Evolutionary conservation across 2,888 invertebrate genomes (phyloP), one percentile per base, ranked within the genome.

Genomic region (Chalcis sispes): DNA sequence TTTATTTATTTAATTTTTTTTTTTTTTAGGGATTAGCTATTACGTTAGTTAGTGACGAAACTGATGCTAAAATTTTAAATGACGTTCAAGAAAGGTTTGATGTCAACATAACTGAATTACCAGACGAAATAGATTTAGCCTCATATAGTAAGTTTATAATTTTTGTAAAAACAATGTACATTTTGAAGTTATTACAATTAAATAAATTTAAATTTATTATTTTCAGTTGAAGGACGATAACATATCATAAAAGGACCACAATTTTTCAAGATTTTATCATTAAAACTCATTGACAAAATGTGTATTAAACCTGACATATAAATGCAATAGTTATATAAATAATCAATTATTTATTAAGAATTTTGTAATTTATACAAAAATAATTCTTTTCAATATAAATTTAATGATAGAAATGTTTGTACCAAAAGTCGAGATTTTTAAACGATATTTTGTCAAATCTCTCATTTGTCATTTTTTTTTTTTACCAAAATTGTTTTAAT

Each of bases 61-160:
- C 93, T 81, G 99, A 99, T 89, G 99, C 99, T 0, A 98, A 98
- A 90, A 97, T 97, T 82, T 91, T 99, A 78, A 99, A 99, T 88
- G 97, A 98, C 89, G 99, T 99, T 1, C 99, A 99, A 91, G 98
- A 99, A 85, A 92, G 99, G 83, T 99, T 99, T 89, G 99, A 99
- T 89, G 99, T 99, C 65, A 99, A 98, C 90, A 99, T 99, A 83
- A 97, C 98, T 0, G 98, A 98, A 90, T 90, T 99, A 83, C 99
- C 99, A 0, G 98, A 98, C 88, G 98, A 99, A 91, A 99, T 99
- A 87, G 99, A 99, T 90, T 92, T 99, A 75, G 97, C 98, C 78
- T 96, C 98, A 62, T 99, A 99, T 90, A 99, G 66, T 75, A 77
- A 67, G 74, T 76, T 58, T n/a, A 25, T 2, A 18, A 23, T 20